These are phyloP conservation scores for Drosophila oshimai DNA, from an alignment of 1,140 invertebrate species.

Conservation along the genomic window DNA sequence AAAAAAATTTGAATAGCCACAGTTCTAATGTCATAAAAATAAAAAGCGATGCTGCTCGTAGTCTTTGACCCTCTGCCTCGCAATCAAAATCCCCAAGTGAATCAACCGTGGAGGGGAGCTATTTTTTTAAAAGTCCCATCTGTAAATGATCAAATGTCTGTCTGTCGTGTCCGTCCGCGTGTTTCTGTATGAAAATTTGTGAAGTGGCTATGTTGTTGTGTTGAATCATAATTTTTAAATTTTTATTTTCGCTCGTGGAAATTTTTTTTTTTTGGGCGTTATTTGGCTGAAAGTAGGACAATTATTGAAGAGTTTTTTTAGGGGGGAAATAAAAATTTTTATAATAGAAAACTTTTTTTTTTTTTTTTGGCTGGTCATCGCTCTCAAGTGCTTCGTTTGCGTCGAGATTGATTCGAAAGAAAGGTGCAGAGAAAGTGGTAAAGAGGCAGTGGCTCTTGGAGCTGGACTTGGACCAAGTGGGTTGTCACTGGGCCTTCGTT, in stretches of 20 bases:
- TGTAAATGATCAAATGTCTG: constrained; percentile 27
- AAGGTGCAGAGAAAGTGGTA: constrained; percentile 70
- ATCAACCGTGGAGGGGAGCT: constrained; percentile 36
- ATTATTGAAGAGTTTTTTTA: too few species aligned
- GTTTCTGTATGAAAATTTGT: too few species aligned
- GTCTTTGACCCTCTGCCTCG: constrained; percentile 26
- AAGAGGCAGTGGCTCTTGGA: constrained; percentile 39
- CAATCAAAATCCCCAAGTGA: constrained; percentile 48
- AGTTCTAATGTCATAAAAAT: constrained; percentile 57
- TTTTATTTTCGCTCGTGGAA: too few species aligned
- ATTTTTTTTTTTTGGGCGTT: too few species aligned
- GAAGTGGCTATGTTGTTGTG: too few species aligned
- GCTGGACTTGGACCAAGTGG: constrained; percentile 44
- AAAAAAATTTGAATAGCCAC: constrained; percentile 65
- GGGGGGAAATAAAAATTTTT: too few species aligned
- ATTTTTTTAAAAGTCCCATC: constrained; percentile 47
- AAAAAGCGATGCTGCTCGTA: constrained; percentile 31
- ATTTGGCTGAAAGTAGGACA: too few species aligned
- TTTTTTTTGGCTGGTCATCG: constrained; percentile 60
- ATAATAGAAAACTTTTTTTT: too few species aligned
- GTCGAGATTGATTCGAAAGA: constrained; percentile 51
- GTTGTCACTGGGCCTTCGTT: constrained; percentile 52
- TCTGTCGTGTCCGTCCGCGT: too few species aligned
- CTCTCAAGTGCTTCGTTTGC: constrained; percentile 53
- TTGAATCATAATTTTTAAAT: too few species aligned